Percentiles rank a stretch among this genome's conserved stretches.
Conservation (phyloP, 2,113 vertebrate genomes). For the Saccopteryx bilineata region DNA sequence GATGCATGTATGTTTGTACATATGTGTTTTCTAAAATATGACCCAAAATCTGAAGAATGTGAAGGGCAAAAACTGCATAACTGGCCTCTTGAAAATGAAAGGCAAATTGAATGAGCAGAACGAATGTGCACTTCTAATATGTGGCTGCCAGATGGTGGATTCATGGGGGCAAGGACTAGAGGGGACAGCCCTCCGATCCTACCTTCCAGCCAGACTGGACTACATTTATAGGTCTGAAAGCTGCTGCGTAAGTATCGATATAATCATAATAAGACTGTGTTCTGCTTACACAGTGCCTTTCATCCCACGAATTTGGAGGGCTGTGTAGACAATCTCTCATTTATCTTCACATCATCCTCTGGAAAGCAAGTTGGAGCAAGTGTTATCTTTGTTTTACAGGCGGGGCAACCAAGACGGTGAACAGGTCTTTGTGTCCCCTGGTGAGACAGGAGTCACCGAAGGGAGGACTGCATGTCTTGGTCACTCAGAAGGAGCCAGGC, state of each 20-base stretch:
- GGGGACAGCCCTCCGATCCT: neutral
- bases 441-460: neutral
- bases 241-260: neutral
- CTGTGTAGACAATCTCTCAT: neutral
- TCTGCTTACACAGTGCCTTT: slow-evolving; percentile 24
- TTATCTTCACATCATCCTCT: slow-evolving; percentile 53
- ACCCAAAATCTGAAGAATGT: neutral
- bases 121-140: neutral
- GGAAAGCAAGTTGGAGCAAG: slow-evolving; percentile 55
- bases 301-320: slow-evolving; percentile 40
- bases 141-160: neutral
- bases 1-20: neutral
- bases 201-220: neutral
- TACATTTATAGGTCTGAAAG: neutral
- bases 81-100: slow-evolving; percentile 55
- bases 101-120: slow-evolving; percentile 10
- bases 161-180: neutral
- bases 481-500: neutral
- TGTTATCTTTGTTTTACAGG: slow-evolving; percentile 13
- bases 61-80: slow-evolving; percentile 24
- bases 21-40: slow-evolving; percentile 55
- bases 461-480: neutral
- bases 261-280: neutral
- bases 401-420: neutral
- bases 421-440: neutral